Evolutionary conservation across 92 coral and sea anemone species (phyloP).

Genomic region (Porites divaricata): DNA sequence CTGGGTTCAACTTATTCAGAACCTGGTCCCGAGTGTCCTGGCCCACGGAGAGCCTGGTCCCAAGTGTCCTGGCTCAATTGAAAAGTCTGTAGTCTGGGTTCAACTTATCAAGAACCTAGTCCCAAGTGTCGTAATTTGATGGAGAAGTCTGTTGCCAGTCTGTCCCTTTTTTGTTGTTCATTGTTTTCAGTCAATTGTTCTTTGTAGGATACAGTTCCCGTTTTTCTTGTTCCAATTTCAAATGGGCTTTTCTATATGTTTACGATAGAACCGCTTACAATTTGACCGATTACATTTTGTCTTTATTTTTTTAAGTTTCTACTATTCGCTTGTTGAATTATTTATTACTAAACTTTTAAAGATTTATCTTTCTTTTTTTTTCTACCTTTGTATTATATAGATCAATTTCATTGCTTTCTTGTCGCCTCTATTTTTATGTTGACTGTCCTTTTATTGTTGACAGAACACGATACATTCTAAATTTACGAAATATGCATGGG

Average conservation of each 20-base stretch:
- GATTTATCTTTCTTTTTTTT: no score
- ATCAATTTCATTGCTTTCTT: background rate
- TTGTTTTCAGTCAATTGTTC: background rate
- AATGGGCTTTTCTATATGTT: background rate
- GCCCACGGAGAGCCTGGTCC: no score
- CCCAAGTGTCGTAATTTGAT: conserved; percentile 2
- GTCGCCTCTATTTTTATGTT: no score
- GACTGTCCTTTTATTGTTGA: background rate
- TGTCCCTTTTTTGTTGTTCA: conserved; percentile 6
- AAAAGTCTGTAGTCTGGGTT: background rate
- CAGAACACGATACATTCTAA: conserved; percentile 7
- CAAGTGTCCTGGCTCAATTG: no score
- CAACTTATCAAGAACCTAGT: background rate
- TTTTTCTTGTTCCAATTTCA: background rate
- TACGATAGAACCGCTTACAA: background rate
- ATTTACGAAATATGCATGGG: background rate
- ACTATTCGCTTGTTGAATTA: no score
- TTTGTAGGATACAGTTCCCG: conserved; percentile 5
- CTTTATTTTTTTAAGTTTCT: no score
- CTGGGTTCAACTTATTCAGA: background rate
- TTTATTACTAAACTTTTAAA: no score
- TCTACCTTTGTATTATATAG: background rate
- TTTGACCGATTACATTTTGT: no score
- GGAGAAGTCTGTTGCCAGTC: background rate
- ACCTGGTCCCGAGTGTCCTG: conserved; percentile 2